Conservation (phyloP, 2,888 invertebrate genomes). For the Agriopis marginaria region DNA sequence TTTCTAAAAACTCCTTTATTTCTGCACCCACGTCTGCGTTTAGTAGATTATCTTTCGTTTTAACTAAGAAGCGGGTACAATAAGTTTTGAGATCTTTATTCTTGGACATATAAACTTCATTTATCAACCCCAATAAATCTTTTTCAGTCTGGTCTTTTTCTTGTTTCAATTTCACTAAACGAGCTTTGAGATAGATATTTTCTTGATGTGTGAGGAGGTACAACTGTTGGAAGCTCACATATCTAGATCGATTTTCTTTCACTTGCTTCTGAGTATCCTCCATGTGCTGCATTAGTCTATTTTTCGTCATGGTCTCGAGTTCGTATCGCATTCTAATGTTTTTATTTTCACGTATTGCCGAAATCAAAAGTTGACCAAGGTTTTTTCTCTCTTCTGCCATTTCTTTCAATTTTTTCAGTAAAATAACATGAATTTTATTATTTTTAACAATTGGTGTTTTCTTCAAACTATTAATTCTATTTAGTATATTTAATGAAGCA, state of each 20-base stretch:
- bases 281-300: constrained; percentile 62
- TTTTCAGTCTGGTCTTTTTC: constrained; percentile 69
- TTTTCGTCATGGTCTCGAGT: constrained; percentile 68
- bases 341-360: constrained; percentile 73
- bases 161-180: constrained; percentile 62
- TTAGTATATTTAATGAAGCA: not conserved
- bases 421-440: constrained; percentile 50
- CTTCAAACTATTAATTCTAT: constrained; percentile 21
- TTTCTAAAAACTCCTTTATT: constrained; percentile 65
- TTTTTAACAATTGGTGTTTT: constrained; percentile 22
- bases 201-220: constrained; percentile 73
- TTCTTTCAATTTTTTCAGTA: constrained; percentile 68
- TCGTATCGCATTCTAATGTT: constrained; percentile 67
- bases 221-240: constrained; percentile 71
- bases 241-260: constrained; percentile 67
- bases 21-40: constrained; percentile 67
- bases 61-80: constrained; percentile 71
- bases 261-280: constrained; percentile 67
- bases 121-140: constrained; percentile 66
- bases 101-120: constrained; percentile 68
- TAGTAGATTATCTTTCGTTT: constrained; percentile 65
- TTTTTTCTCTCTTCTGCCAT: constrained; percentile 66
- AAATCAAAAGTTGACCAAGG: constrained; percentile 63
- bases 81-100: constrained; percentile 68
- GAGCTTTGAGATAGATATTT: constrained; percentile 69